Evolutionary conservation across 2,113 vertebrate genomes (phyloP).

Genomic region (Rhinoderma darwinii): DNA sequence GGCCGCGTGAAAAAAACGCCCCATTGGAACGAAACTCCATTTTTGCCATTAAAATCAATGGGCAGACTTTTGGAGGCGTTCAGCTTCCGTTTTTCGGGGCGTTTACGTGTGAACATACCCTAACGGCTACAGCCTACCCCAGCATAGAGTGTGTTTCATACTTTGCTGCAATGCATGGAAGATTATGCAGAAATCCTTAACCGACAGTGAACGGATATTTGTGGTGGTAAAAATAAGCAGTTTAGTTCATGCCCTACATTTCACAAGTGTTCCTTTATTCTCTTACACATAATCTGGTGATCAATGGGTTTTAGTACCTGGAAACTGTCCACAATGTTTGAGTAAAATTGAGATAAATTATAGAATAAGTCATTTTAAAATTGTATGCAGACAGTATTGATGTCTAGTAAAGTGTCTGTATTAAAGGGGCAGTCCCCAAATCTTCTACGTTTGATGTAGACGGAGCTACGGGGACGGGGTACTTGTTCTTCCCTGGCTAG

Average conservation of each 20-base stretch:
- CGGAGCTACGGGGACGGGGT: not conserved
- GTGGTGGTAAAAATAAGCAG: not conserved
- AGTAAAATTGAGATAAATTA: not conserved
- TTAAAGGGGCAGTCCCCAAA: not conserved
- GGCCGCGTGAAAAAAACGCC: no score
- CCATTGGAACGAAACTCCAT: no score
- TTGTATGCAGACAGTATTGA: not conserved
- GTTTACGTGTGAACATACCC: no score
- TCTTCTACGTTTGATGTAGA: not conserved
- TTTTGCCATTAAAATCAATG: no score
- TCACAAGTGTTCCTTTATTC: not conserved
- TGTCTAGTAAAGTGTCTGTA: not conserved
- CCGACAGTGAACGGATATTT: not conserved
- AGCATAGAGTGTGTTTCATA: not conserved
- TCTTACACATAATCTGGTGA: no score
- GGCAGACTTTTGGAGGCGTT: no score
- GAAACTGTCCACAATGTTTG: slow-evolving; percentile 6
- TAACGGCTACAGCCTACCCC: not conserved
- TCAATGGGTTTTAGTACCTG: not conserved
- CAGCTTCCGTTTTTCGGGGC: no score
- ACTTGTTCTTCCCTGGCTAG: no score
- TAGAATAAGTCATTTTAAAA: not conserved
- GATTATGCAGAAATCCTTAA: not conserved
- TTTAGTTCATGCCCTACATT: not conserved
- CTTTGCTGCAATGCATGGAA: not conserved